Evolutionary conservation across 2,888 invertebrate species (phyloP).

Genomic region (Platycheirus rosarum): DNA sequence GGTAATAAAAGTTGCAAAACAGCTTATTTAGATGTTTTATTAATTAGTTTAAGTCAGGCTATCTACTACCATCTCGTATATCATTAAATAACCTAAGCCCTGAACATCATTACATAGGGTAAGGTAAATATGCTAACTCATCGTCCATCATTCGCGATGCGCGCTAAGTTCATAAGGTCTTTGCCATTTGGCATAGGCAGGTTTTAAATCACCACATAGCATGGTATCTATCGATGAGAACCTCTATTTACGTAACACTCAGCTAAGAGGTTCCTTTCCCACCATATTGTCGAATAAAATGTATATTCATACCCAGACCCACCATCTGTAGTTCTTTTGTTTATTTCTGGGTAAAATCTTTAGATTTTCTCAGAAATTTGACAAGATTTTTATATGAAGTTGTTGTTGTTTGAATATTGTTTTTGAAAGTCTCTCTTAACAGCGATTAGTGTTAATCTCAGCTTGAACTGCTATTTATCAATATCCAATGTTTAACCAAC

Average conservation of each 20-base stretch:
- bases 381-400: constrained; percentile 8
- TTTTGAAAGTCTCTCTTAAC: constrained; percentile 30
- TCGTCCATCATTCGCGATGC: background rate
- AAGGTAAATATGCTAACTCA: background rate
- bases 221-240: constrained; percentile 18
- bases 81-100: constrained; percentile 7
- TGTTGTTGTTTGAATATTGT: background rate
- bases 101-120: constrained; percentile 12
- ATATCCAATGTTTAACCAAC: constrained; percentile 15
- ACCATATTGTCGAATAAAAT: background rate
- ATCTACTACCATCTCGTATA: too few species aligned
- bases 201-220: background rate
- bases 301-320: background rate
- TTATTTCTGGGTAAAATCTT: background rate
- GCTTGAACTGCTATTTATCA: constrained; percentile 26
- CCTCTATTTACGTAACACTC: background rate
- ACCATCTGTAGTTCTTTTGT: constrained; percentile 7
- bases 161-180: background rate
- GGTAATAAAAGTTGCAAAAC: too few species aligned
- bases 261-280: constrained; percentile 9
- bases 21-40: too few species aligned
- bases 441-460: constrained; percentile 32
- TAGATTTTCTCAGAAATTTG: constrained; percentile 2
- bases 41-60: too few species aligned
- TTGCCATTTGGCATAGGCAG: background rate